phyloP scores from a whole-genome alignment of 2,888 invertebrate genomes.

The Drosophila kambysellisi region DNA sequence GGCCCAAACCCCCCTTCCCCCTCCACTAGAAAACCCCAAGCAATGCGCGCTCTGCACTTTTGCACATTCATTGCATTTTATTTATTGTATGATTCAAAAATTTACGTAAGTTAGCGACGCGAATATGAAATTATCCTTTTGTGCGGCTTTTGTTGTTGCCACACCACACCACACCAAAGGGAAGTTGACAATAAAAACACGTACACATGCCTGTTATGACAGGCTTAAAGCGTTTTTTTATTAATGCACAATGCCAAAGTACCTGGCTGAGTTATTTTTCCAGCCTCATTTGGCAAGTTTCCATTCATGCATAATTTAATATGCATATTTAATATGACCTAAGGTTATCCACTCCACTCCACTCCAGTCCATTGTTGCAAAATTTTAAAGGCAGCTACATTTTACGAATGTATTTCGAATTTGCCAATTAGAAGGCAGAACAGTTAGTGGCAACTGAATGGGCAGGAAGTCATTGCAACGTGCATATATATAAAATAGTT shows the following conservation, averaged over 20 bases:
- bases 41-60: constrained; percentile 63
- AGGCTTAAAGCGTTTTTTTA: constrained; percentile 28
- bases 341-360: neutral
- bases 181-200: constrained; percentile 63
- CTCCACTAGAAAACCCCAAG: constrained; percentile 37
- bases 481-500: constrained; percentile 11
- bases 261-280: constrained; percentile 54
- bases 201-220: constrained; percentile 58
- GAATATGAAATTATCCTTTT: constrained; percentile 72
- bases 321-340: constrained; percentile 46
- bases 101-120: constrained; percentile 71
- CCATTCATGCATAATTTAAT: constrained; percentile 18
- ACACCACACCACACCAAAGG: constrained; percentile 7
- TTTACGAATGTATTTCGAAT: constrained; percentile 7
- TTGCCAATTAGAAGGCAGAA: constrained; percentile 22
- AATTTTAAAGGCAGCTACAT: constrained; percentile 2
- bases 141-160: constrained; percentile 15
- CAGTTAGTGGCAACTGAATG: neutral
- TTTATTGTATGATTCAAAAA: constrained; percentile 74
- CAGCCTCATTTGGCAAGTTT: constrained; percentile 49
- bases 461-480: constrained; percentile 4
- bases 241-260: constrained; percentile 58
- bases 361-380: neutral
- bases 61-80: constrained; percentile 71
- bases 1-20: neutral